Base-by-base conservation (phyloP, 1,140 invertebrate species). In the Laupala kohalensis region DNA sequence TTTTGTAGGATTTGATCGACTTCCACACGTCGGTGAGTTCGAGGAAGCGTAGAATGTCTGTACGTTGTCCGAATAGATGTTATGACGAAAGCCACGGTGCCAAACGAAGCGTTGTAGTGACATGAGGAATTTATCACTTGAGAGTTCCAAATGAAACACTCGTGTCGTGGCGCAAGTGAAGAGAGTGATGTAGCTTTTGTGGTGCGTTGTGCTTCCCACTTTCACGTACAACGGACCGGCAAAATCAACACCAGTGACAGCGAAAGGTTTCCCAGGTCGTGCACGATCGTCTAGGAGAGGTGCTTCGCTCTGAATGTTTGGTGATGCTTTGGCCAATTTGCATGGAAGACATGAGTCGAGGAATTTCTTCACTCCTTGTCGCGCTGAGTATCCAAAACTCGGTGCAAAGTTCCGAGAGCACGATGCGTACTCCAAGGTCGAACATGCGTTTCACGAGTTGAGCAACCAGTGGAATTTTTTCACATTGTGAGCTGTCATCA, bases 121-220 rank as follows among this genome's bases (percentile, higher is more conserved):
- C n/a, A 64, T 23, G 64, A 9, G n/a, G n/a, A 65, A 3, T 65
- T n/a, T 3, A 24, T 65, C 64, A 9, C 2, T 6, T 65, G n/a
- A 65, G 23, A 6, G 23, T 62, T 82, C 79, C 13, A 81, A 53
- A 70, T 79, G 77, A 6, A 77, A 66, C 6, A 76, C 76, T 27
- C 76, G 75, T 0, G 73, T 71, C 19, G 71, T 19, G 73, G 71
- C 70, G 68, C 74, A 77, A 4, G 65, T 64, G 30, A 76, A 76
- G n/a, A n/a, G n/a, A n/a, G n/a, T n/a, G n/a, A n/a, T n/a, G n/a
- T n/a, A n/a, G n/a, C n/a, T n/a, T n/a, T 6, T 76, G 23, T 1
- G n/a, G 6, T 1, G 25, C 25, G 64, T 1, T 6, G 6, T 4
- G 9, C 4, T n/a, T n/a, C 9, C 0, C 2, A 1, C 9, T 4